phyloP scores from a whole-genome alignment of 2,888 invertebrate genomes.

The Hypercompe scribonia region DNA sequence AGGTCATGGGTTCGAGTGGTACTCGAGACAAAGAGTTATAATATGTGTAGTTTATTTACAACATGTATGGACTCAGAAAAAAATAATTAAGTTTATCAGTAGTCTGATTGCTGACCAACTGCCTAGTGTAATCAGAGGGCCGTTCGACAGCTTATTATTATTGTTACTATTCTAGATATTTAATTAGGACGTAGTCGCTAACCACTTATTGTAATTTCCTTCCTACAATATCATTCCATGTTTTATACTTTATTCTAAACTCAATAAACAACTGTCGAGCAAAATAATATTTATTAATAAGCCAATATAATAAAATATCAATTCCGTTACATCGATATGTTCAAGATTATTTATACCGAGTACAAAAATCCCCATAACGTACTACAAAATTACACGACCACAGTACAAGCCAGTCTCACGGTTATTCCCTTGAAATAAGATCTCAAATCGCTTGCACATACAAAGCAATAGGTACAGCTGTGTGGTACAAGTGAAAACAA shows the following conservation, averaged over 20 bases:
- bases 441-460: slow-evolving; percentile 54
- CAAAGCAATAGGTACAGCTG: slow-evolving; percentile 63
- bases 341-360: slow-evolving; percentile 62
- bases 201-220: background rate
- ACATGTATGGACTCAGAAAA: background rate
- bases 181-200: background rate
- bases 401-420: slow-evolving; percentile 61
- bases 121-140: background rate
- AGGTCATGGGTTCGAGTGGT: background rate
- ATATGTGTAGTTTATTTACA: background rate
- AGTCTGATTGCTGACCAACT: background rate
- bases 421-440: slow-evolving; percentile 62
- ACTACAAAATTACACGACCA: slow-evolving; percentile 77
- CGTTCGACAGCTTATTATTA: background rate
- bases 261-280: background rate
- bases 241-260: background rate
- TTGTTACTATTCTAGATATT: background rate
- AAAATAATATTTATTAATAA: background rate
- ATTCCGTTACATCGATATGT: slow-evolving; percentile 30
- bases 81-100: background rate
- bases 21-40: background rate
- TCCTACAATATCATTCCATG: background rate
- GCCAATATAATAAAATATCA: background rate
- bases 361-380: slow-evolving; percentile 80
- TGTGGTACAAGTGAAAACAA: slow-evolving; percentile 72